Evolutionary conservation across 2,797 vertebrate genomes (phyloP), one percentile per base, ranked within the genome.

Genomic region (Knipowitschia caucasica): DNA sequence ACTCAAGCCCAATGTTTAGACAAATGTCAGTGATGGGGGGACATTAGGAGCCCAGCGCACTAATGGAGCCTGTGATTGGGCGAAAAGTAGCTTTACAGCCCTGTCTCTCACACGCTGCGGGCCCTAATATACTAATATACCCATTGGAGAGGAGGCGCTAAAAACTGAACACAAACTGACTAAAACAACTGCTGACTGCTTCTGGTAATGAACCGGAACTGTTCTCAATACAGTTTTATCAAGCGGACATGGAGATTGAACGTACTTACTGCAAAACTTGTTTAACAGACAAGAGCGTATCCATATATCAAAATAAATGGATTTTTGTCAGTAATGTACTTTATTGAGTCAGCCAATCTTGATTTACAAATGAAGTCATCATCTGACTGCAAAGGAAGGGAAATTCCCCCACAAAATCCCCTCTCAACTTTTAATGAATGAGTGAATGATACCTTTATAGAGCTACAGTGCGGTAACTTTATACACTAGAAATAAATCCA

Each of bases 111-210:
- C 77, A 54, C 79, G 78, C 72, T 65, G 73, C 56, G 62, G 5
- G 50, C 59, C 67, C 71, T 65, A 75, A 73, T 90, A 87, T 81
- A 86, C 71, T 65, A 75, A 73, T 90, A 87, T 81, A 86, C 80
- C 86, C 81, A 88, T 89, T 89, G 85, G 84, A 86, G 80, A 70
- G 71, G 67, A 80, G 77, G 90, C 89, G 88, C 86, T 86, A 90
- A 88, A 72, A 81, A 69, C 76, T 69, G 74, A 73, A 77, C 80
- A 85, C 54, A 33, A 78, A 75, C 72, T 69, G 77, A 84, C 88
- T 89, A 88, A 88, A 87, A 84, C 81, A 89, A 88, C 86, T 83
- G 78, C 76, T 69, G 74, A 82, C 80, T 71, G 77, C 75, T 76
- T 72, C 71, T 66, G 76, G 75, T 87, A 86, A 88, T 88, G 88